Evolutionary conservation across 2,797 vertebrate genomes (phyloP), one percentile per base, ranked within the genome.

Genomic region (Aythya fuligula): DNA sequence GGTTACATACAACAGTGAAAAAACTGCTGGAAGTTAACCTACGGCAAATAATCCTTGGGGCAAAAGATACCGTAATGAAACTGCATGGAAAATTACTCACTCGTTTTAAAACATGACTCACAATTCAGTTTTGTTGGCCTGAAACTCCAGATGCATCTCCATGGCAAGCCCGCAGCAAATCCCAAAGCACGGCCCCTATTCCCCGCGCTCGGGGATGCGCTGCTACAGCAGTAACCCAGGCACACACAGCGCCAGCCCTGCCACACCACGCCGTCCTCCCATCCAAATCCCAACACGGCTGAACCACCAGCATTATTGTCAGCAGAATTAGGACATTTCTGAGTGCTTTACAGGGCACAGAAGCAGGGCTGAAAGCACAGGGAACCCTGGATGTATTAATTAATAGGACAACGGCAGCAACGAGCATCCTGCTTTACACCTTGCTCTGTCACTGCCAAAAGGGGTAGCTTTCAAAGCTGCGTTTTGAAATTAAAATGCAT

Each of bases 21-120:
- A 70, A 80, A 65, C 36, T 20, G 45, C 64, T 89, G 81, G 32
- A 87, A 93, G 18, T 79, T 45, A 58, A 61, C 56, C 57, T 45
- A 56, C 78, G 69, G 65, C 77, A 94, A 96, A 96, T 83, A 96
- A 92, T 86, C 76, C 77, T 91, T 81, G 38, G 60, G 85, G 95
- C 74, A 89, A 78, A 79, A 96, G 71, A 88, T n/a, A 57, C 32
- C 22, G 54, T 62, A 94, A 85, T n/a, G 71, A 96, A 96, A 89
- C 74, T 27, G 77, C 91, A 93, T 16, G 76, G 96, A 93, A 96
- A 95, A 96, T 96, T 97, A 92, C 88, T 95, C 92, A 87, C 91
- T 96, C 88, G 85, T 95, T 96, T 93, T 80, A 91, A 95, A 94
- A 77, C 11, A 2, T 96, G 95, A 95, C 93, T 96, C 94, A 91